Evolutionary conservation across 2,113 vertebrate genomes (phyloP).

Genomic region (Paramormyrops kingsleyae): DNA sequence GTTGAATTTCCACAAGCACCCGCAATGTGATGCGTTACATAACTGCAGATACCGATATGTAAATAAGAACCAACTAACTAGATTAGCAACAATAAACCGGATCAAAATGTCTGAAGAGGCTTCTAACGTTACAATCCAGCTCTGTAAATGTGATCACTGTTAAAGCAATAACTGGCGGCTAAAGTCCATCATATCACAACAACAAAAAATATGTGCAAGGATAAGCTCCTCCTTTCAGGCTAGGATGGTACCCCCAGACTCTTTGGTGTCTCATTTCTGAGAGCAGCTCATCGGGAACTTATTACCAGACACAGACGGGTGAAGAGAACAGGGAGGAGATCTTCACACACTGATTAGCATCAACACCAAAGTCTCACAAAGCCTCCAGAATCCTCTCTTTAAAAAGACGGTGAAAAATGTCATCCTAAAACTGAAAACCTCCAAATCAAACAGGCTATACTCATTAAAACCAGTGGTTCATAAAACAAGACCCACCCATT

Average conservation of each 20-base stretch:
- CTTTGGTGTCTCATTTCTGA: background rate
- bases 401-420: background rate
- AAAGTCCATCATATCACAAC: background rate
- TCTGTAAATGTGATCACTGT: background rate
- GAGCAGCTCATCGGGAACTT: background rate
- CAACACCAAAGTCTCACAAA: background rate
- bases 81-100: background rate
- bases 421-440: background rate
- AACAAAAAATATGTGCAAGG: background rate
- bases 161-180: background rate
- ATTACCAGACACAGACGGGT: background rate
- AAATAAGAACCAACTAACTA: conserved; percentile 12
- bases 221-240: background rate
- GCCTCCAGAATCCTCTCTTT: background rate
- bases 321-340: background rate
- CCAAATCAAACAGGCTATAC: background rate
- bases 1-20: conserved; percentile 16
- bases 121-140: background rate
- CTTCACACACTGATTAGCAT: background rate
- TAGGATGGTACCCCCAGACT: background rate
- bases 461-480: background rate
- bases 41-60: conserved; percentile 9
- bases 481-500: background rate
- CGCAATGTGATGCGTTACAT: background rate
- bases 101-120: conserved; percentile 10